phyloP scores from a whole-genome alignment of 2,888 invertebrate genomes.

The Teinopalpus imperialis region DNA sequence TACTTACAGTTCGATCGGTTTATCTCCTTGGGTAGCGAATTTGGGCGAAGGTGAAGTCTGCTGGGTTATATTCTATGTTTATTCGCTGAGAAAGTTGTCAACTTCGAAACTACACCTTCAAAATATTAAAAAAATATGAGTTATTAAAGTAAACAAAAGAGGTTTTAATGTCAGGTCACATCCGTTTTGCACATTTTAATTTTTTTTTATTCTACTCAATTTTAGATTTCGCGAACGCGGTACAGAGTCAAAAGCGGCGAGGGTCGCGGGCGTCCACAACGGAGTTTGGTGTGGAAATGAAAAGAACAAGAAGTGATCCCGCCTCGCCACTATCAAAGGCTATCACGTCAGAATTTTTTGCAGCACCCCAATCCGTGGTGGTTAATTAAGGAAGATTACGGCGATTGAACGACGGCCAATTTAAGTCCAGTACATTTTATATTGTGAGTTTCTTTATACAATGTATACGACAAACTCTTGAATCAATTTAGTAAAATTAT shows the following conservation, averaged over 20 bases:
- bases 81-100: constrained; percentile 5
- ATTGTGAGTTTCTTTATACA: too few relatives aligned
- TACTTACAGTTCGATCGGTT: constrained; percentile 12
- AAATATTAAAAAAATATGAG: background rate
- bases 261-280: constrained; percentile 7
- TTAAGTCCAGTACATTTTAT: too few relatives aligned
- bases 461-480: too few relatives aligned
- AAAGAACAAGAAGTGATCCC: constrained; percentile 13
- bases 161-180: constrained; percentile 3
- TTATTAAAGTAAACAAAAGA: background rate
- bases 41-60: constrained; percentile 3
- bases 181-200: constrained; percentile 4
- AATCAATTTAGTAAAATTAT: too few relatives aligned
- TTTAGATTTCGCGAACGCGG: constrained; percentile 13
- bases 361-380: constrained; percentile 6
- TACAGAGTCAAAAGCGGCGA: constrained; percentile 1
- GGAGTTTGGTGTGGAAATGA: constrained; percentile 22
- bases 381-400: constrained; percentile 14
- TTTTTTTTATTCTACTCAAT: constrained; percentile 3
- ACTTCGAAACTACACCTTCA: constrained; percentile 1
- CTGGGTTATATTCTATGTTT: background rate
- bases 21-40: background rate
- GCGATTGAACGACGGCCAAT: constrained; percentile 8
- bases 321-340: constrained; percentile 14
- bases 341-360: constrained; percentile 16